Percentiles rank a stretch among this genome's conserved stretches.
Evolutionary conservation across 1,140 invertebrate species (phyloP).

Genomic region (Conus ventricosus): DNA sequence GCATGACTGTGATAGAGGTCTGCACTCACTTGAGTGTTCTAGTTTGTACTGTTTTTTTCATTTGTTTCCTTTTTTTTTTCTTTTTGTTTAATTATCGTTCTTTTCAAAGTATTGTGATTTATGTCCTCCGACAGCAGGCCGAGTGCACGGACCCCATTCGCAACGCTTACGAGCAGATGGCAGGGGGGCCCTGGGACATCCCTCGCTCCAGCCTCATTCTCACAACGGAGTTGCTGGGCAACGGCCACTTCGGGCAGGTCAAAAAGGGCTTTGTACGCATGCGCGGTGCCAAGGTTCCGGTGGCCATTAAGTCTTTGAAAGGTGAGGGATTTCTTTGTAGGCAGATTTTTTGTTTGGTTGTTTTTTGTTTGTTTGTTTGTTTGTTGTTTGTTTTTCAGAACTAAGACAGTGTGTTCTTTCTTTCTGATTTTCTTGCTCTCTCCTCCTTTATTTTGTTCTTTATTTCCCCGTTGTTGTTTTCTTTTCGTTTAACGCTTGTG

Average conservation of each 20-base stretch:
- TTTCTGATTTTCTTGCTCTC: no score
- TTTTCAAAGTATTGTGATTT: no score
- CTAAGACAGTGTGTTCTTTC: no score
- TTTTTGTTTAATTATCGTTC: no score
- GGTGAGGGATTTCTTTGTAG: constrained; percentile 41
- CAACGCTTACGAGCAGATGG: constrained; percentile 65
- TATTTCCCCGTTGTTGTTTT: no score
- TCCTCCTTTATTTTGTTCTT: no score
- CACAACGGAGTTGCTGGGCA: constrained; percentile 64
- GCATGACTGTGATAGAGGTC: no score
- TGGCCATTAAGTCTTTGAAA: constrained; percentile 69
- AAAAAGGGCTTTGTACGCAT: constrained; percentile 68
- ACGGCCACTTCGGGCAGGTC: constrained; percentile 70
- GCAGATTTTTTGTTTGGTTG: not conserved
- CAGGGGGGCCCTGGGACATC: constrained; percentile 65
- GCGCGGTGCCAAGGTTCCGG: constrained; percentile 62
- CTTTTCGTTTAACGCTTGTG: no score
- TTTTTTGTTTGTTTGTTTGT: not conserved
- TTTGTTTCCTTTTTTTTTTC: not conserved
- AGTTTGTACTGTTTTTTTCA: not conserved
- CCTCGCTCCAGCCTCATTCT: constrained; percentile 62
- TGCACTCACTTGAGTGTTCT: no score
- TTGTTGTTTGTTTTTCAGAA: no score
- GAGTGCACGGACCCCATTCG: constrained; percentile 35
- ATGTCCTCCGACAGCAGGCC: not conserved